These are phyloP conservation scores for Cossypha niveicapilla DNA, from an alignment of 2,797 vertebrate genomes.

Conservation along the genomic window DNA sequence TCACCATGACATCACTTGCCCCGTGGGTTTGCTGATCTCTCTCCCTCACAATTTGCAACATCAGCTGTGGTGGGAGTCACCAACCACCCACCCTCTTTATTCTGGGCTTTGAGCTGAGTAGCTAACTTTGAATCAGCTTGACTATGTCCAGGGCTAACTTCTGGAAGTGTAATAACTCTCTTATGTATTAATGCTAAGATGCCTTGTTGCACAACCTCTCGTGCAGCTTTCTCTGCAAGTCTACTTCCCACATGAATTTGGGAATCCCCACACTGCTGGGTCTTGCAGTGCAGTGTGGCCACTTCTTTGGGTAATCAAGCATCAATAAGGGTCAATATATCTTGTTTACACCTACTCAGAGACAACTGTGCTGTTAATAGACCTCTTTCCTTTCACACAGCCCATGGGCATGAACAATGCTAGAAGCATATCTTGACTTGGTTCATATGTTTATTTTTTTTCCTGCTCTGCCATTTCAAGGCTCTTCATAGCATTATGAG, in stretches of 20 bases:
- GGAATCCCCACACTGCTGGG: neutral
- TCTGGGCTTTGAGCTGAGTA: neutral
- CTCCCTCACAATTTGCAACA: neutral
- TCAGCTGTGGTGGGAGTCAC: too few relatives aligned
- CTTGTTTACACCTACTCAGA: neutral
- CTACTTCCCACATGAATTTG: neutral
- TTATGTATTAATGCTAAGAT: neutral
- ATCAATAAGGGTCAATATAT: neutral
- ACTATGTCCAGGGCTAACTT: neutral
- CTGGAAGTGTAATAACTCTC: neutral
- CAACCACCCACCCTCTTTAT: neutral
- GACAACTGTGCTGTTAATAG: neutral
- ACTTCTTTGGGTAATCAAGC: neutral
- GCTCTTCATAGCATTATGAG: neutral
- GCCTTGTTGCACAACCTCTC: neutral
- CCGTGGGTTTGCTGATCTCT: neutral
- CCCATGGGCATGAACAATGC: neutral
- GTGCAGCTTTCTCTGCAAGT: neutral
- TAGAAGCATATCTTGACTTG: accelerated
- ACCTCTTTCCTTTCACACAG: neutral
- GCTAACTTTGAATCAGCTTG: neutral
- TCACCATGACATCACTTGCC: accelerated
- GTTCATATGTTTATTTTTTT: neutral
- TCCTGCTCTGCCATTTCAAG: neutral
- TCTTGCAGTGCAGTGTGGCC: neutral